phyloP scores from a whole-genome alignment of 2,888 invertebrate species.

The Andrena camellia region DNA sequence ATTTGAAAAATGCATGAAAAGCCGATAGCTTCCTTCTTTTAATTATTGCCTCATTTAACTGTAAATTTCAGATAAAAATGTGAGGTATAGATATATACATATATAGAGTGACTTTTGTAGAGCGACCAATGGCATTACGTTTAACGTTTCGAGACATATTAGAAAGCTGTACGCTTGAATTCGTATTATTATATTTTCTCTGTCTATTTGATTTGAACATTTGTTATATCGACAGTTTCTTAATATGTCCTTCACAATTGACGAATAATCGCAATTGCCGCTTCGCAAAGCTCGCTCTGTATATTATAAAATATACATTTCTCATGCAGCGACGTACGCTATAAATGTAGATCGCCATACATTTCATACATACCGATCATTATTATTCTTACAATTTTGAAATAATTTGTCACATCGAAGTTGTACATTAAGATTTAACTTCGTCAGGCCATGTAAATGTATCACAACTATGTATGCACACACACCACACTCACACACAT shows the following conservation, averaged over 20 bases:
- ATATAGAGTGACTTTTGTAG: not conserved
- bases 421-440: constrained; percentile 40
- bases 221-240: not conserved
- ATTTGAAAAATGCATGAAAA: constrained; percentile 5
- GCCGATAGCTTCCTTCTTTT: not conserved
- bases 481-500: constrained; percentile 47
- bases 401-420: constrained; percentile 28
- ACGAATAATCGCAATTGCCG: too few species aligned
- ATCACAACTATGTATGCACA: constrained; percentile 59
- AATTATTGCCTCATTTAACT: constrained; percentile 12
- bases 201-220: not conserved
- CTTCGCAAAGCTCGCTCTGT: constrained; percentile 14
- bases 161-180: not conserved
- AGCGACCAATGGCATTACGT: not conserved
- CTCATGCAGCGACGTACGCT: constrained; percentile 42
- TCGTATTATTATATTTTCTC: not conserved
- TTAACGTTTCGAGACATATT: not conserved
- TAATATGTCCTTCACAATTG: not conserved
- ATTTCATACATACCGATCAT: constrained; percentile 27
- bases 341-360: constrained; percentile 30
- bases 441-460: constrained; percentile 61
- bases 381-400: constrained; percentile 9
- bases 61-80: constrained; percentile 46
- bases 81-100: constrained; percentile 34
- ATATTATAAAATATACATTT: constrained; percentile 61